Evolutionary conservation across 2,113 vertebrate species (phyloP).

Genomic region (Charadrius vociferus): DNA sequence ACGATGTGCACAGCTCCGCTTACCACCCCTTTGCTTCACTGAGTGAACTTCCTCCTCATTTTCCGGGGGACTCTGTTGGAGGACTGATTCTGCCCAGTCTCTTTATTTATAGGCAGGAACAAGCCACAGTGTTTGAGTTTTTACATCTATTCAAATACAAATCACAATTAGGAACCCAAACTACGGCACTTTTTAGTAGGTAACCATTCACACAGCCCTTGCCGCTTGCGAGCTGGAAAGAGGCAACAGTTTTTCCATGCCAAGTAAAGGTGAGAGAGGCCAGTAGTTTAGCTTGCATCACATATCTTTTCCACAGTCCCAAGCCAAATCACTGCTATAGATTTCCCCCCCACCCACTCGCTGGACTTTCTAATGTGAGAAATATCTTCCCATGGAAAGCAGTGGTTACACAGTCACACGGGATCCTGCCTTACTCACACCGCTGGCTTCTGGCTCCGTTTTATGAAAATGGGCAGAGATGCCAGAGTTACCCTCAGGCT

Average conservation of each 20-base stretch:
- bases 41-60: neutral
- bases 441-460: neutral
- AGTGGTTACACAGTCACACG: constrained; percentile 22
- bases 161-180: neutral
- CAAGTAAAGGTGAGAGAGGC: constrained; percentile 23
- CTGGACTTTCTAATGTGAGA: constrained; percentile 37
- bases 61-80: neutral
- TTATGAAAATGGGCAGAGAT: neutral
- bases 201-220: neutral
- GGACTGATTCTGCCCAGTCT: neutral
- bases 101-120: neutral
- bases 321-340: constrained; percentile 29
- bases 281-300: neutral
- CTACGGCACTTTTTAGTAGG: neutral
- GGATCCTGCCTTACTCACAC: constrained; percentile 44
- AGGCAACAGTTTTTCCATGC: neutral
- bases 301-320: constrained; percentile 38
- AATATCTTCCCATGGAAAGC: constrained; percentile 55
- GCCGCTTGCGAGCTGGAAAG: neutral
- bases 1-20: neutral
- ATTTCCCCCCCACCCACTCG: constrained; percentile 1
- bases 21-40: neutral
- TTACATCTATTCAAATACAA: neutral
- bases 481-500: constrained; percentile 3
- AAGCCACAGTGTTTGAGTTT: neutral